Conservation (phyloP, 2,797 vertebrate genomes). For the Brachyrhaphis roseni region DNA sequence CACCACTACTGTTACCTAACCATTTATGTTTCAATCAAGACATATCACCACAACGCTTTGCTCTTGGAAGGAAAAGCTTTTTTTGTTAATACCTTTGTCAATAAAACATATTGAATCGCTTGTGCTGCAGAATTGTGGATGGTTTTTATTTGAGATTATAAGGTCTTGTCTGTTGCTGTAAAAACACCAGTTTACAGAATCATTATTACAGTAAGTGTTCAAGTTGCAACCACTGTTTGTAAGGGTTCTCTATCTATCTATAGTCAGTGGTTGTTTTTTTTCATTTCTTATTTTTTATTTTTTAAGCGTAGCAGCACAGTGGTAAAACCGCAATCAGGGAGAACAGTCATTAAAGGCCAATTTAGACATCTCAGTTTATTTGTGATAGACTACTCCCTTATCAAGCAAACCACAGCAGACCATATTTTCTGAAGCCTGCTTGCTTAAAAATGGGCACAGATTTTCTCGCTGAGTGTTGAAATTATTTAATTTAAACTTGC, state of each 20-base stretch:
- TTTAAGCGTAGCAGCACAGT: conserved; percentile 41
- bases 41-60: conserved; percentile 25
- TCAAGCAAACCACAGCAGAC: conserved; percentile 51
- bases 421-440: conserved; percentile 27
- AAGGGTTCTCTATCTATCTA: conserved; percentile 38
- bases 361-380: conserved; percentile 56
- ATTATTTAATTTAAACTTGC: conserved; percentile 30
- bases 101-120: conserved; percentile 41
- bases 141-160: conserved; percentile 20
- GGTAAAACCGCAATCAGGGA: conserved; percentile 61
- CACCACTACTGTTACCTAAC: conserved; percentile 15
- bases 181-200: conserved; percentile 38
- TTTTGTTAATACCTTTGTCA: not conserved
- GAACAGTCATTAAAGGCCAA: conserved; percentile 35
- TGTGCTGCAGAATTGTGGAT: conserved; percentile 24
- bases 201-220: conserved; percentile 28
- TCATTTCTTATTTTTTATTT: conserved; percentile 49
- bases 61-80: conserved; percentile 21
- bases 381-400: conserved; percentile 44
- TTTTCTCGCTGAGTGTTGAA: conserved; percentile 31
- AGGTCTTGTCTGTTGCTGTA: conserved; percentile 28
- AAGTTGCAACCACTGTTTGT: conserved; percentile 7
- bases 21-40: conserved; percentile 2
- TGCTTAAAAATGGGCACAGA: conserved; percentile 4
- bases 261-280: conserved; percentile 54